Evolutionary conservation across 64 coral and sea anemone species (phyloP).

Genomic region (Exaiptasia diaphana): DNA sequence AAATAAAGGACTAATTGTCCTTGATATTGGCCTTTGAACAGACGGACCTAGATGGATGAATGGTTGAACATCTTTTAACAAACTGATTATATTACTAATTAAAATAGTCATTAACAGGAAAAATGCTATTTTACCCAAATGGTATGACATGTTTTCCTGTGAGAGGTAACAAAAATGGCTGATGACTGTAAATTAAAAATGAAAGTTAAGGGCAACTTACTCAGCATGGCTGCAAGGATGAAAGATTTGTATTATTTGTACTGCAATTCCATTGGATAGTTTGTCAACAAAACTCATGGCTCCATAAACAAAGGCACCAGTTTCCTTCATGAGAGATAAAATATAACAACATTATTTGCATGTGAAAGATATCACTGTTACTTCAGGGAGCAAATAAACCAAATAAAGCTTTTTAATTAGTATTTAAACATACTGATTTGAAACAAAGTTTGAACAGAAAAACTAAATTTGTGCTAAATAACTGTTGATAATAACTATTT

Average conservation of each 20-base stretch:
- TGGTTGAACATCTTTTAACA: no score
- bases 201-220: neutral
- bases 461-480: no score
- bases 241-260: slow-evolving; percentile 84
- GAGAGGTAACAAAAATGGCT: neutral
- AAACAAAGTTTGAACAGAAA: neutral
- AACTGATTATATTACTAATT: no score
- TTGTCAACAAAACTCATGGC: slow-evolving; percentile 99
- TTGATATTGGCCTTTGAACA: no score
- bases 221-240: slow-evolving; percentile 46
- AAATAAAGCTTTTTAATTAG: no score
- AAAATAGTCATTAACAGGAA: no score
- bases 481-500: no score
- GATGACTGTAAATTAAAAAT: neutral
- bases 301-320: slow-evolving; percentile 98
- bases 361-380: no score
- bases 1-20: no score
- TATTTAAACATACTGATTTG: no score
- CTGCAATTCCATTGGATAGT: slow-evolving; percentile 86
- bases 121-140: neutral
- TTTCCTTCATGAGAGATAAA: slow-evolving; percentile 62
- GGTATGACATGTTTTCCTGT: neutral
- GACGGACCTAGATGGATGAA: no score
- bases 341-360: neutral
- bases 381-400: no score